Percentiles rank a stretch among this genome's conserved stretches.
phyloP scores from a whole-genome alignment of 2,797 vertebrate species.

The Peromyscus melanophrys region DNA sequence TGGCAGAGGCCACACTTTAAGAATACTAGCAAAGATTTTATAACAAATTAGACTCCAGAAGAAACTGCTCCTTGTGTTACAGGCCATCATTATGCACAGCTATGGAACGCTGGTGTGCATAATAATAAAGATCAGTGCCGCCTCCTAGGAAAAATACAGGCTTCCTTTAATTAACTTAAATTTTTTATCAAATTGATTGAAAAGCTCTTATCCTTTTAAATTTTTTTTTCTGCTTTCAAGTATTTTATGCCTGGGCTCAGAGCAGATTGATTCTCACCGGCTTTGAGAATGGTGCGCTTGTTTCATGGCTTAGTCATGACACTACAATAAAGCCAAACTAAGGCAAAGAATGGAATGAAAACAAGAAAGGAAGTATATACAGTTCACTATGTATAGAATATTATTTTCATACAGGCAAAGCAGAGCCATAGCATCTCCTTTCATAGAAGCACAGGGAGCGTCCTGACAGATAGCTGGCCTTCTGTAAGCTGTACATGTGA shows the following conservation, averaged over 20 bases:
- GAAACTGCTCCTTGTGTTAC: slow-evolving; percentile 88
- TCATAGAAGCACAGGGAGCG: neutral
- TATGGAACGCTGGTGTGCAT: slow-evolving; percentile 89
- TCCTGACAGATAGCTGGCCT: neutral
- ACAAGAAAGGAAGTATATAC: slow-evolving; percentile 52
- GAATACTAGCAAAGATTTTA: slow-evolving; percentile 90
- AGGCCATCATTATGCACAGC: slow-evolving; percentile 89
- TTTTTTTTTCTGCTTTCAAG: slow-evolving; percentile 89
- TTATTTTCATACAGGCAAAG: slow-evolving; percentile 68
- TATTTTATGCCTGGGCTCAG: slow-evolving; percentile 86
- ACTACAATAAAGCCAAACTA: slow-evolving; percentile 84
- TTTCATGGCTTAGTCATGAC: slow-evolving; percentile 77
- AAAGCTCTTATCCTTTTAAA: slow-evolving; percentile 90
- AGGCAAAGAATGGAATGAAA: slow-evolving; percentile 80
- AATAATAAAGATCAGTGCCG: slow-evolving; percentile 92
- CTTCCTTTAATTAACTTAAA: slow-evolving; percentile 93
- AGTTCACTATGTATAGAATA: slow-evolving; percentile 80
- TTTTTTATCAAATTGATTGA: slow-evolving; percentile 92
- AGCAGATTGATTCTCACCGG: slow-evolving; percentile 86
- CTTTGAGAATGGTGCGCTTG: slow-evolving; percentile 81
- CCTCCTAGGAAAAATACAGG: slow-evolving; percentile 90
- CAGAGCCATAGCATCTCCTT: slow-evolving; percentile 55
- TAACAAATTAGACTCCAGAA: slow-evolving; percentile 90
- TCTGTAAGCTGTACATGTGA: neutral
- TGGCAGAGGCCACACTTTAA: slow-evolving; percentile 89